phyloP scores from a whole-genome alignment of 2,113 vertebrate genomes.

The Electrona antarctica region DNA sequence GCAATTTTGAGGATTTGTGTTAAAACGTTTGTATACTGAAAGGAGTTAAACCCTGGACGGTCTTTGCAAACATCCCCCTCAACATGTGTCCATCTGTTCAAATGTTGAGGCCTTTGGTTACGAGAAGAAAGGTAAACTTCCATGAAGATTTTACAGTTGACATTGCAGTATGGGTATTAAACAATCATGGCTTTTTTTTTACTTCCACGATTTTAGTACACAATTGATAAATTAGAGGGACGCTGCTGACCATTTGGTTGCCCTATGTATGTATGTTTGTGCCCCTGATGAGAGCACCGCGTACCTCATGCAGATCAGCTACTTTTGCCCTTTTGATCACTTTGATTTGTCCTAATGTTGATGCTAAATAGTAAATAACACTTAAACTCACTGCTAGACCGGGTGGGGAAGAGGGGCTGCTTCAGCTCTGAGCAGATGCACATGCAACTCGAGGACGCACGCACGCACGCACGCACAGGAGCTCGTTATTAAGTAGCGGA shows the following conservation, averaged over 20 bases:
- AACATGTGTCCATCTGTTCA: too few relatives aligned
- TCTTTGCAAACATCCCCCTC: neutral
- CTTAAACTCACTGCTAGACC: too few relatives aligned
- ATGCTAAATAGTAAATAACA: too few relatives aligned
- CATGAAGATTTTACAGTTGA: neutral
- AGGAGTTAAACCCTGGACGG: neutral
- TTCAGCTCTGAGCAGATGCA: too few relatives aligned
- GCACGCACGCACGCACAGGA: too few relatives aligned
- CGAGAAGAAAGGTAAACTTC: neutral
- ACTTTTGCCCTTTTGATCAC: neutral
- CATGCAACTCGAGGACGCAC: too few relatives aligned
- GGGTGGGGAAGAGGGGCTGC: too few relatives aligned
- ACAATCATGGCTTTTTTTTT: neutral
- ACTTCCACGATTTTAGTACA: neutral
- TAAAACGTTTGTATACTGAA: neutral
- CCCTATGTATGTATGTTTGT: neutral
- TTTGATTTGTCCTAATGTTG: too few relatives aligned
- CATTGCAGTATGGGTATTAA: neutral
- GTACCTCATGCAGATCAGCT: neutral
- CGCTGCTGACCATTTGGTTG: neutral
- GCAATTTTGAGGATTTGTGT: neutral
- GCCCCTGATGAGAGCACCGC: neutral
- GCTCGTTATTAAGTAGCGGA: too few relatives aligned
- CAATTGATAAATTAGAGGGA: neutral
- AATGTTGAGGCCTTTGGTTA: neutral